Percentiles rank a stretch among this genome's conserved stretches.
These are phyloP conservation scores for Sebastes diaconus DNA, from an alignment of 2,797 vertebrate genomes.

Conservation along the genomic window DNA sequence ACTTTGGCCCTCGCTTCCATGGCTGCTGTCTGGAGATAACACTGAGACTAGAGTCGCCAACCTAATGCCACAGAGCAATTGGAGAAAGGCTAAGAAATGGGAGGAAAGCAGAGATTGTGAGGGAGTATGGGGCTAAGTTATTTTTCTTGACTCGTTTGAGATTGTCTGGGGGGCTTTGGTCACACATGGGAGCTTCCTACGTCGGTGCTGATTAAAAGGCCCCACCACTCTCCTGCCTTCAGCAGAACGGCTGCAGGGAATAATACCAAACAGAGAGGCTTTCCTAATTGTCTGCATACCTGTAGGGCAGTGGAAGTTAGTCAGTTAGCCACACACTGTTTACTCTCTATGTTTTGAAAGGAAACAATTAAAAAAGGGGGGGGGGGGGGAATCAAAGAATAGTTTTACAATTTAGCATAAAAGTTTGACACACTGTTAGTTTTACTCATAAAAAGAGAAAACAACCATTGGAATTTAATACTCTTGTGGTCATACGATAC, in stretches of 20 bases:
- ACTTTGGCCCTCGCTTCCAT: constrained; percentile 41
- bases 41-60: constrained; percentile 34
- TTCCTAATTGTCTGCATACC: constrained; percentile 76
- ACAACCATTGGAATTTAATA: neutral
- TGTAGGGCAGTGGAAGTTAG: constrained; percentile 62
- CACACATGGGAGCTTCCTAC: constrained; percentile 72
- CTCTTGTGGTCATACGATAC: neutral
- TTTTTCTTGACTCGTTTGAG: constrained; percentile 68
- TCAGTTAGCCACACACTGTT: constrained; percentile 51
- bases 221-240: constrained; percentile 54
- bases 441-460: neutral
- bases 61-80: constrained; percentile 46
- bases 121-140: constrained; percentile 32
- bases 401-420: neutral
- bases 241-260: constrained; percentile 62
- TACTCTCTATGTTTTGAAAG: constrained; percentile 39
- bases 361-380: constrained; percentile 40
- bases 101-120: constrained; percentile 37
- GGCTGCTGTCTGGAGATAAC: constrained; percentile 76
- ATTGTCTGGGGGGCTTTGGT: constrained; percentile 67
- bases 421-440: neutral
- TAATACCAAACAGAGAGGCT: constrained; percentile 61
- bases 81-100: constrained; percentile 27
- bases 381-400: neutral
- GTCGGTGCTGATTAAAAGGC: constrained; percentile 77